phyloP scores from a whole-genome alignment of 2,113 vertebrate species.

The Tapirus terrestris region DNA sequence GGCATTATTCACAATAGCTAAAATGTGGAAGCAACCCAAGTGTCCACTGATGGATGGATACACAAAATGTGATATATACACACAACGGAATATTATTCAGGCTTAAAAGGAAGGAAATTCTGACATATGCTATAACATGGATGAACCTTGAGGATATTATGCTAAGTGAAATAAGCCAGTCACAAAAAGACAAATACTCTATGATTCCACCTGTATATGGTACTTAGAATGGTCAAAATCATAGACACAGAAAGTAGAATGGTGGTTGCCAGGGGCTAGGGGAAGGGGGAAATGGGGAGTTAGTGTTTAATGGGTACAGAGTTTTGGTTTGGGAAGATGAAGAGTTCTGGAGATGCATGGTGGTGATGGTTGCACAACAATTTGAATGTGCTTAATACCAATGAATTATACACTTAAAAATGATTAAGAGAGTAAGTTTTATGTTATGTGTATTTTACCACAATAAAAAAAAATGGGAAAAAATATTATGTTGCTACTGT shows the following conservation, averaged over 20 bases:
- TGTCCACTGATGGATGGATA: background rate
- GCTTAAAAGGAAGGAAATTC: background rate
- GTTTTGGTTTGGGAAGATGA: background rate
- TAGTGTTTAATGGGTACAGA: background rate
- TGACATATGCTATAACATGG: background rate
- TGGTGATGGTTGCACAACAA: background rate
- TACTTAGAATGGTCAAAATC: background rate
- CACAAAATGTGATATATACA: background rate
- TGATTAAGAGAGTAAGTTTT: background rate
- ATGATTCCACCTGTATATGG: background rate
- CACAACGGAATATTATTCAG: background rate
- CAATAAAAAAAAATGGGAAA: background rate
- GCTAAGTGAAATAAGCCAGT: background rate
- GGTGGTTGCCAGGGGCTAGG: background rate
- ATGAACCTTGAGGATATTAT: background rate
- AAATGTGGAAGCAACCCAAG: background rate
- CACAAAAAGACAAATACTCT: background rate
- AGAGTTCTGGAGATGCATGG: background rate
- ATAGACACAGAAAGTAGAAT: background rate
- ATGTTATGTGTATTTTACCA: background rate
- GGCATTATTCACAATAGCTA: background rate
- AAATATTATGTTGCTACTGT: background rate
- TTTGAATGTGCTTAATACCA: background rate
- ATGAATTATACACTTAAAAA: background rate
- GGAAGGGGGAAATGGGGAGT: background rate